phyloP scores from a whole-genome alignment of 2,797 vertebrate genomes.

The Eutrigla gurnardus region DNA sequence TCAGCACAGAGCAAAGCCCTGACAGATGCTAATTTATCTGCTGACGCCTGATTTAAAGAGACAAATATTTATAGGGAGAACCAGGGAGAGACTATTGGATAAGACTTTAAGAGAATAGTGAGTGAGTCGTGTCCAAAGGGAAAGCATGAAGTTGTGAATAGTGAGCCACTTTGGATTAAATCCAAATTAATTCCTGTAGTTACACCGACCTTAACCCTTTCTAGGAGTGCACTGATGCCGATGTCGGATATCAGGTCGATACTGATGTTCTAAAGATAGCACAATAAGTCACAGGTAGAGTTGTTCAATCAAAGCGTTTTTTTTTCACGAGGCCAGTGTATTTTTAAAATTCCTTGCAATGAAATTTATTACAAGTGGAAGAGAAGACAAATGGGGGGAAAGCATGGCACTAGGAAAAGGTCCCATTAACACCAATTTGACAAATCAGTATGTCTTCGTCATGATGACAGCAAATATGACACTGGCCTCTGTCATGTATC shows the following conservation, averaged over 20 bases:
- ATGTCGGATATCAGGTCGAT: too few species aligned
- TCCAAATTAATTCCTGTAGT: too few species aligned
- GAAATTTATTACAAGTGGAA: background rate
- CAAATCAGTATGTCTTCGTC: background rate
- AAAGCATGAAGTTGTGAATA: background rate
- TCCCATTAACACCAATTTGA: background rate
- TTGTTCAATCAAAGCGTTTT: too few species aligned
- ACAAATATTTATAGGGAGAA: slow-evolving; percentile 46
- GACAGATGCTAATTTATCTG: slow-evolving; percentile 73
- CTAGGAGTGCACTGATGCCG: too few species aligned
- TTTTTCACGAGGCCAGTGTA: too few species aligned
- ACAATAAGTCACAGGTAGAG: too few species aligned
- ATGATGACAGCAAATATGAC: slow-evolving; percentile 8
- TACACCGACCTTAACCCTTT: background rate
- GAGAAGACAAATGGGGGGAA: background rate
- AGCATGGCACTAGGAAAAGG: background rate
- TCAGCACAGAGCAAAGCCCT: slow-evolving; percentile 43
- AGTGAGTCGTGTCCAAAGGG: slow-evolving; percentile 16
- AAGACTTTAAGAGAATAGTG: slow-evolving; percentile 33
- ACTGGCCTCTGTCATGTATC: slow-evolving; percentile 10
- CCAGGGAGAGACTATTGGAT: slow-evolving; percentile 24
- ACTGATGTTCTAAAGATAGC: too few species aligned
- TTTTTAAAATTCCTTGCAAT: background rate
- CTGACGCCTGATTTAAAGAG: slow-evolving; percentile 67
- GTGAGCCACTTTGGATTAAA: background rate